phyloP scores from a whole-genome alignment of 2,888 invertebrate genomes.

The Euproctis similis region DNA sequence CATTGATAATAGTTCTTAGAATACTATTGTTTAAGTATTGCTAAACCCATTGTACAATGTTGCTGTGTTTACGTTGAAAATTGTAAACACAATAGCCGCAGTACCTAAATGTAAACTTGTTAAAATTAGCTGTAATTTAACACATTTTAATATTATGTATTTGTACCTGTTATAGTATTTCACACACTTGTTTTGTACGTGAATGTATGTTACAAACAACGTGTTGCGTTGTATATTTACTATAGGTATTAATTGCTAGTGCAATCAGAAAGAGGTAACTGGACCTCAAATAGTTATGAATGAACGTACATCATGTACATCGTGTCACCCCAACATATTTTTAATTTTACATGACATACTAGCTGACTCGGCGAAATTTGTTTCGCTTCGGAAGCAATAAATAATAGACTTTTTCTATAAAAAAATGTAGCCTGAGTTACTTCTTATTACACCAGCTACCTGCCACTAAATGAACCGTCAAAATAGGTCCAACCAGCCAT shows the following conservation, averaged over 20 bases:
- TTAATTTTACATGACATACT: too few relatives aligned
- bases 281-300: not conserved
- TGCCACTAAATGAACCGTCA: too few relatives aligned
- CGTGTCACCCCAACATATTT: too few relatives aligned
- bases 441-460: too few relatives aligned
- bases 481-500: too few relatives aligned
- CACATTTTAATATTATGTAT: conserved; percentile 41
- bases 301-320: not conserved
- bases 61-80: conserved; percentile 50
- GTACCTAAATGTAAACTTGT: conserved; percentile 47
- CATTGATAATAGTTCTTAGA: conserved; percentile 42
- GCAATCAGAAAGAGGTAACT: conserved; percentile 1
- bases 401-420: too few relatives aligned
- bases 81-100: too few relatives aligned
- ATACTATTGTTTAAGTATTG: conserved; percentile 46
- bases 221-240: conserved; percentile 8
- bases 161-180: conserved; percentile 30
- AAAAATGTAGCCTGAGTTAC: too few relatives aligned
- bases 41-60: conserved; percentile 42
- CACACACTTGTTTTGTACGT: conserved; percentile 44
- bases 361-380: too few relatives aligned
- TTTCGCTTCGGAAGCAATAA: too few relatives aligned
- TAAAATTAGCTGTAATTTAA: conserved; percentile 47
- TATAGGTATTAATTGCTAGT: conserved; percentile 2
- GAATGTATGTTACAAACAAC: conserved; percentile 23